A percentile compares a stretch with the other conserved stretches of the same genome.
phyloP scores from a whole-genome alignment of 2,888 invertebrate genomes.

The Sturmia bella region DNA sequence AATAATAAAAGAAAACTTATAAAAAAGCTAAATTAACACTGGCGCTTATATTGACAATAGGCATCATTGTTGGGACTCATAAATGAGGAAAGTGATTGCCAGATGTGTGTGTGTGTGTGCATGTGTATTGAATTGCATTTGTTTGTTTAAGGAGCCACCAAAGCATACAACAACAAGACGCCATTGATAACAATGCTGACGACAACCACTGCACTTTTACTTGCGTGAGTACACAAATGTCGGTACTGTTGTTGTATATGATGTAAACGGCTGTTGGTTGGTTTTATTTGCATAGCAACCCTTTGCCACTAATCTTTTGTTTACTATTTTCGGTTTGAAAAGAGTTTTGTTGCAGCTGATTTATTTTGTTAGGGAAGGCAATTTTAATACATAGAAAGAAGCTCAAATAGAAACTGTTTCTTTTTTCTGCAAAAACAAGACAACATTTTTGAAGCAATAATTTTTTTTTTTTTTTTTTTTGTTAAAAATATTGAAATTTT shows the following conservation, averaged over 20 bases:
- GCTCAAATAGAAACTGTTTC: no score
- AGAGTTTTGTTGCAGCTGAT: no score
- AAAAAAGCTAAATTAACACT: conserved; percentile 46
- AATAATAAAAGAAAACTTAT: neutral
- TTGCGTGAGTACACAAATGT: conserved; percentile 5
- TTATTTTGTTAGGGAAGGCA: no score
- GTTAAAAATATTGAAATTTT: no score
- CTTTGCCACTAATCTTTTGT: neutral
- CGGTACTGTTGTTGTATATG: neutral
- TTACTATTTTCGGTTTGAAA: no score
- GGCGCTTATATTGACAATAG: conserved; percentile 56
- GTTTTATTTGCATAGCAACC: conserved; percentile 12
- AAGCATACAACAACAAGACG: conserved; percentile 37
- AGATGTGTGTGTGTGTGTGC: no score
- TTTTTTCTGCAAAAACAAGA: no score
- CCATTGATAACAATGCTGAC: conserved; percentile 21
- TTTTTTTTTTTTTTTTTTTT: no score
- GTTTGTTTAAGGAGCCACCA: conserved; percentile 33
- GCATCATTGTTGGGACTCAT: conserved; percentile 37
- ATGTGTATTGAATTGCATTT: conserved; percentile 54
- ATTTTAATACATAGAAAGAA: no score
- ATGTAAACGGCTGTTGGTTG: no score
- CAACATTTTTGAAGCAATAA: no score
- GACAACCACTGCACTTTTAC: conserved; percentile 3
- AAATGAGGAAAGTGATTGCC: conserved; percentile 22